Conservation (phyloP, 2,113 vertebrate genomes). For the Notechis scutatus region DNA sequence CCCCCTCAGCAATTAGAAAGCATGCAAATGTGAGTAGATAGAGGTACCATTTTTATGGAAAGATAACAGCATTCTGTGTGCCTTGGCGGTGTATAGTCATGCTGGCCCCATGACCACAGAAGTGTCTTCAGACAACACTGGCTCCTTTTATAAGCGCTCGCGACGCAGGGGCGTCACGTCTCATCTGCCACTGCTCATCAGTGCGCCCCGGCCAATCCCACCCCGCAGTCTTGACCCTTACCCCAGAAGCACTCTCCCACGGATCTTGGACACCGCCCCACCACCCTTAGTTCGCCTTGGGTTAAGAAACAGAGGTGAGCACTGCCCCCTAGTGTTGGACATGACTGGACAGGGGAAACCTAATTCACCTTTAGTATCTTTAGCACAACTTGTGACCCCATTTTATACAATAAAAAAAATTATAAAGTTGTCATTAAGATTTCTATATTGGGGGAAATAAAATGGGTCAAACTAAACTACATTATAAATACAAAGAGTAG, state of each 20-base stretch:
- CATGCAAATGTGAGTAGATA: neutral
- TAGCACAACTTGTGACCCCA: neutral
- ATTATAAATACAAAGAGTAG: neutral
- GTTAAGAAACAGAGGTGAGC: neutral
- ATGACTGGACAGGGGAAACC: neutral
- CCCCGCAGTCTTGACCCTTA: too few species aligned
- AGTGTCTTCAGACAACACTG: neutral
- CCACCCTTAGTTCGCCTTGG: neutral
- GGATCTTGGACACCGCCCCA: too few species aligned
- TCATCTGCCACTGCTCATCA: too few species aligned
- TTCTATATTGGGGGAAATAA: neutral
- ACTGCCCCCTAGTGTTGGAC: neutral
- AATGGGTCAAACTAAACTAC: neutral
- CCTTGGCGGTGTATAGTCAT: rapidly evolving
- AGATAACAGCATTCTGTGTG: neutral
- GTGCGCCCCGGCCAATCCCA: too few species aligned
- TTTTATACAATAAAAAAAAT: neutral
- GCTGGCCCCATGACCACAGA: neutral
- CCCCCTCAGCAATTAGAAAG: neutral
- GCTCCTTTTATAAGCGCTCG: neutral
- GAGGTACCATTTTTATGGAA: neutral
- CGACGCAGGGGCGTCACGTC: too few species aligned
- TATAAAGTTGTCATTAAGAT: neutral
- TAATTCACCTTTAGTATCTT: neutral
- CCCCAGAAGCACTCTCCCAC: too few species aligned